A percentile compares a stretch with the other conserved stretches of the same genome.
These are phyloP conservation scores for Listronotus bonariensis DNA, from an alignment of 1,140 invertebrate genomes.

Conservation along the genomic window DNA sequence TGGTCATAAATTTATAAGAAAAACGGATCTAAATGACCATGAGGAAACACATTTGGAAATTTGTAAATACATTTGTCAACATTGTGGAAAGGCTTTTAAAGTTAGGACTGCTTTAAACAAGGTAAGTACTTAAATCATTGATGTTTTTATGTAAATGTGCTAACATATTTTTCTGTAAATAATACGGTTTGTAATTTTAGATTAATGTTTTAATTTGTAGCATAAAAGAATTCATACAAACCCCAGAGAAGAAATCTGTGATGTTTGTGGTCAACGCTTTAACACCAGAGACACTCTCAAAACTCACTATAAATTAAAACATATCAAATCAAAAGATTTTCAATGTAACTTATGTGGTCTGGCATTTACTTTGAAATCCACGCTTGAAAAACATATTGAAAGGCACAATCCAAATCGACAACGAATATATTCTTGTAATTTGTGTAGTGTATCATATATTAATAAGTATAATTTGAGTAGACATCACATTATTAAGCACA, in stretches of 20 bases:
- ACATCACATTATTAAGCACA: background rate
- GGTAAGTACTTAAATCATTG: no score
- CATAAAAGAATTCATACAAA: background rate
- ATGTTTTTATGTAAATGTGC: no score
- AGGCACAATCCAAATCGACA: conserved; percentile 6
- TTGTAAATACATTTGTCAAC: background rate
- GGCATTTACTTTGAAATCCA: background rate
- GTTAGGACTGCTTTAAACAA: background rate
- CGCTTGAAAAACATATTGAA: conserved; percentile 4
- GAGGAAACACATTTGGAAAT: no score
- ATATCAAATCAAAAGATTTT: background rate
- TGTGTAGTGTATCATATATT: background rate
- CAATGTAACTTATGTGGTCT: conserved; percentile 5
- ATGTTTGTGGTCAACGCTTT: conserved; percentile 4
- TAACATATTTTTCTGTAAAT: background rate
- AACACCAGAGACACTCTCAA: background rate
- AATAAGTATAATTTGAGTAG: conserved; percentile 7
- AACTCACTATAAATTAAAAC: conserved; percentile 2
- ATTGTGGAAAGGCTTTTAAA: conserved; percentile 6
- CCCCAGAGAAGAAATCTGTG: conserved; percentile 6
- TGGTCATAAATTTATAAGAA: no score
- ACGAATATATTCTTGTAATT: conserved; percentile 6
- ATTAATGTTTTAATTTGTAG: background rate
- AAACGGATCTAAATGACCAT: no score
- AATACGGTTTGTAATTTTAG: background rate